A percentile compares a stretch with the other conserved stretches of the same genome.
These are phyloP conservation scores for Dreissena rostriformis DNA, from an alignment of 1,140 invertebrate species.

Conservation along the genomic window DNA sequence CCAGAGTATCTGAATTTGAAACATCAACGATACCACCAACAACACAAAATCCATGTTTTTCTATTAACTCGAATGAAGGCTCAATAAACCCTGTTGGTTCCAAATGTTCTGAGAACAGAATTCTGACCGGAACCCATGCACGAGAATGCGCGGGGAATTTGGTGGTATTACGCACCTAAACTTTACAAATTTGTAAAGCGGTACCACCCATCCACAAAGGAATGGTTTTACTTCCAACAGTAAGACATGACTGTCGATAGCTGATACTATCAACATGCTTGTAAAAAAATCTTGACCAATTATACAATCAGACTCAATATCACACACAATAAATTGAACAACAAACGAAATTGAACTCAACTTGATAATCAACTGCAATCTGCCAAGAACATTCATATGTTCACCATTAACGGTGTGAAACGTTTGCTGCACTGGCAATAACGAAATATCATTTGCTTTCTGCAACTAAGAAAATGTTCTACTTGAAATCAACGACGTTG, in stretches of 20 bases:
- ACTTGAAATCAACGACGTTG: neutral
- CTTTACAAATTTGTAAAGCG: neutral
- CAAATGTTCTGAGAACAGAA: neutral
- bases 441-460: neutral
- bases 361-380: neutral
- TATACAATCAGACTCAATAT: slow-evolving; percentile 12
- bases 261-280: slow-evolving; percentile 5
- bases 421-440: neutral
- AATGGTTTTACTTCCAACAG: neutral
- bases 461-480: neutral
- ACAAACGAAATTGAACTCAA: neutral
- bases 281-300: neutral
- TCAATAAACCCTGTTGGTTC: neutral
- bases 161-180: neutral
- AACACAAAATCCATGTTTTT: too few species aligned
- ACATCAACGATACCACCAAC: too few species aligned
- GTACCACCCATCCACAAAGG: neutral
- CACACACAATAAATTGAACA: neutral
- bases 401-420: neutral
- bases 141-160: neutral
- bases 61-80: too few species aligned
- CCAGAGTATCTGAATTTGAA: too few species aligned
- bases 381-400: neutral
- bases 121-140: neutral
- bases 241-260: neutral